Evolutionary conservation across 2,113 vertebrate species (phyloP), one percentile per base, ranked within the genome.

Genomic region (Cyprinodon tularosa): DNA sequence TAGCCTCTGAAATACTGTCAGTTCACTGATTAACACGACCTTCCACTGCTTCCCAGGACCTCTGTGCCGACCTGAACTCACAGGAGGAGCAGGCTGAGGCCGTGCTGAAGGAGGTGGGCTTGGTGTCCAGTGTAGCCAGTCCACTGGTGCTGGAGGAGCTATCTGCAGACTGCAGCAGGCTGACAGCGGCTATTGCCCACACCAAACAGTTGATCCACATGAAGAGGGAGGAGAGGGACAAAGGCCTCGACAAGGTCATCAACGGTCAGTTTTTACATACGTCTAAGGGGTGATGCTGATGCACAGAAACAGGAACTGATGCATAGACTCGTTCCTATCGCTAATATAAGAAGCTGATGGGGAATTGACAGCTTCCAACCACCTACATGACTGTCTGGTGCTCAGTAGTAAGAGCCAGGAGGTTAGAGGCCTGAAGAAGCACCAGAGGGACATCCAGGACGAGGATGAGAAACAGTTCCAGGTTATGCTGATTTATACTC

Each of bases 201-300:
- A 94, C 96, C 87, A 95, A 87, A 65, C 94, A 95, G 72, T 88
- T 96, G 82, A 96, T 98, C 84, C 93, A 93, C 72, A 94, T 95
- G 68, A 97, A 96, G 89, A 96, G 94, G 73, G 94, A 95, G n/a
- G 94, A 95, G 71, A 87, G 93, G 81, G 96, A 97, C 86, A 95
- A 95, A 74, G 95, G 95, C 64, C 93, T 96, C 37, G 90, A 94
- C 0, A 91, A 89, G 62, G 92, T 95, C 29, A 65, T 98, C 70
- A 90, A 90, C 69, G 95, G 97, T 98, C 39, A 86, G 94, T 38
- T 20, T 6, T 38, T 50, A 37, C 50, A 15, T 8, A 17, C 13
- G 15, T 17, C 50, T 10, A 13, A 59, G 17, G 48, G 9, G 42
- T 42, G 42, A 42, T 42, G 42, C 5, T 42, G 9, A 42, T 42